phyloP scores from a whole-genome alignment of 2,797 vertebrate genomes.

The Chelon labrosus region DNA sequence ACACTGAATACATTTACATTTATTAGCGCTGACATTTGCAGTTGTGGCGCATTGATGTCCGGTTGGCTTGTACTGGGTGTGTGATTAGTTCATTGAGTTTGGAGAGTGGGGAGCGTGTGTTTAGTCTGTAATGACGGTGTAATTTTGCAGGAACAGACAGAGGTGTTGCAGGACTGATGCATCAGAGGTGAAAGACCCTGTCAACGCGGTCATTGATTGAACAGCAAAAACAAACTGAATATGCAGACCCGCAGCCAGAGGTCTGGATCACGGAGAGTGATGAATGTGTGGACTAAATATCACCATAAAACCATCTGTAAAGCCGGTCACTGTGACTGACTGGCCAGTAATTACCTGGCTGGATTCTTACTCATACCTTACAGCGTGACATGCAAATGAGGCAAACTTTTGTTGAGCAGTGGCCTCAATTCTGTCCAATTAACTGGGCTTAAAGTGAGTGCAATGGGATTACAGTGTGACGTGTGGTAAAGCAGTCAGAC shows the following conservation, averaged over 20 bases:
- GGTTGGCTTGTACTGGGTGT: conserved; percentile 52
- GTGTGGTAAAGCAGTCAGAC: too few relatives aligned
- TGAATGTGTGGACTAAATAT: conserved; percentile 64
- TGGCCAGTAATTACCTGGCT: conserved; percentile 27
- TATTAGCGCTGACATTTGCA: conserved; percentile 70
- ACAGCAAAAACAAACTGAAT: conserved; percentile 52
- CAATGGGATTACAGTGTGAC: too few relatives aligned
- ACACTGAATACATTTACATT: conserved; percentile 68
- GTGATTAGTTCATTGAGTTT: conserved; percentile 75
- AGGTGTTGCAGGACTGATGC: conserved; percentile 42
- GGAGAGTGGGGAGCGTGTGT: conserved; percentile 55
- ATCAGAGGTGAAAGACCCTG: conserved; percentile 41
- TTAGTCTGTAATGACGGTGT: conserved; percentile 54
- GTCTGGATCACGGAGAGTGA: conserved; percentile 49
- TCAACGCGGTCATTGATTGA: conserved; percentile 43
- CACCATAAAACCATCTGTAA: conserved; percentile 56
- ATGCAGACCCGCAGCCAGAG: conserved; percentile 45
- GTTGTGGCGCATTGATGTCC: conserved; percentile 45
- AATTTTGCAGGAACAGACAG: conserved; percentile 43
- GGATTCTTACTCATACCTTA: conserved; percentile 15
- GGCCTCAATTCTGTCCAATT: not conserved
- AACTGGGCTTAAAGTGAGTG: too few relatives aligned
- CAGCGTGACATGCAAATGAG: not conserved
- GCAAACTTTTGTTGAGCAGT: not conserved
- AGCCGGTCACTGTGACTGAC: conserved; percentile 35